A percentile compares a stretch with the other conserved stretches of the same genome.
Conservation (phyloP, 2,113 vertebrate genomes). For the Sphyrna mokarran region DNA sequence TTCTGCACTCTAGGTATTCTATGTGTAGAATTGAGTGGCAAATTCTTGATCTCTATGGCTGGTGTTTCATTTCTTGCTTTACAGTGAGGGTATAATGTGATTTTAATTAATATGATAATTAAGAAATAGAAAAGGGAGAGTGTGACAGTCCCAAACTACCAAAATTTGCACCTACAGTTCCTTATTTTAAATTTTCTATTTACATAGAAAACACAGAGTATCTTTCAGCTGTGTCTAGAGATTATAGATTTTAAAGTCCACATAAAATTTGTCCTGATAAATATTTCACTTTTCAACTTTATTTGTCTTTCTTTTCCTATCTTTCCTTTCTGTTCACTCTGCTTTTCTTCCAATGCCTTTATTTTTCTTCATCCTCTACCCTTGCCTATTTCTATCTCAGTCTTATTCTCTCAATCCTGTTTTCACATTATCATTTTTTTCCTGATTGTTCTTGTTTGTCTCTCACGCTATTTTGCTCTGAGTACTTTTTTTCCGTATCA, state of each 20-base stretch:
- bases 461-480: not conserved
- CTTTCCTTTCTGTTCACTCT: not conserved
- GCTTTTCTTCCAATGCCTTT: not conserved
- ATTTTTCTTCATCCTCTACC: not conserved
- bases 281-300: not conserved
- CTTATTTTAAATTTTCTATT: not conserved
- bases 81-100: not conserved
- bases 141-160: not conserved
- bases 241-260: not conserved
- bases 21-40: too few species aligned
- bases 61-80: not conserved
- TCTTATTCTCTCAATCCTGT: not conserved
- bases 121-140: not conserved
- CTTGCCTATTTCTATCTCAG: not conserved
- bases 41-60: not conserved
- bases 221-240: not conserved
- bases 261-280: not conserved
- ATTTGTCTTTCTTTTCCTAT: not conserved
- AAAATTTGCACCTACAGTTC: not conserved
- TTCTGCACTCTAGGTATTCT: too few species aligned
- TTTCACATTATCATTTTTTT: not conserved
- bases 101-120: not conserved
- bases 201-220: not conserved
- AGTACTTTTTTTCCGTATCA: not conserved
- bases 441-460: not conserved